Percentiles rank a stretch among this genome's conserved stretches.
Conservation (phyloP, 2,797 vertebrate species). For the Eleutherodactylus coqui region DNA sequence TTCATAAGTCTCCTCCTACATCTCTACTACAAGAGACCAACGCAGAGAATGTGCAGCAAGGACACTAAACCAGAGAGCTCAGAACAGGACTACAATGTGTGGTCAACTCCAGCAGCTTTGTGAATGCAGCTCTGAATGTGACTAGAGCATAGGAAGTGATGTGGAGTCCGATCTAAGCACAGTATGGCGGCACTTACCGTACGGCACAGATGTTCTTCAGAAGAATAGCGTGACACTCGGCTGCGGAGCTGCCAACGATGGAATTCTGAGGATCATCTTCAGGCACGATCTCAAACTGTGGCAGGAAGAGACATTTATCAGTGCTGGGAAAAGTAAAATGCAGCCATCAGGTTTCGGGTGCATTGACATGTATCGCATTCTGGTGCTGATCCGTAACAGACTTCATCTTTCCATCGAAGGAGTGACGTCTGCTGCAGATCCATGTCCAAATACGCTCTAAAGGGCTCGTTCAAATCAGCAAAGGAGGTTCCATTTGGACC, state of each 20-base stretch:
- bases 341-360: neutral
- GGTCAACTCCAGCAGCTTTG: neutral
- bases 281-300: conserved; percentile 89
- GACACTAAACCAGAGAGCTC: too few species aligned
- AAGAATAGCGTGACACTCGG: conserved; percentile 84
- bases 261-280: conserved; percentile 91
- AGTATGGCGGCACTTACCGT: conserved; percentile 72
- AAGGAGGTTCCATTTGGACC: too few species aligned
- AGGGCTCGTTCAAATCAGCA: too few species aligned
- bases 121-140: neutral
- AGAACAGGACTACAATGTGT: neutral
- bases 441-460: too few species aligned
- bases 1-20: too few species aligned
- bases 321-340: neutral
- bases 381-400: too few species aligned
- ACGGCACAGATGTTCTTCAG: conserved; percentile 79
- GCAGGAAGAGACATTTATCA: conserved; percentile 2
- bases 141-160: neutral
- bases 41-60: neutral
- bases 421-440: too few species aligned
- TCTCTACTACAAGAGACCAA: neutral
- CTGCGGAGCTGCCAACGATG: conserved; percentile 80
- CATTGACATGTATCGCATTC: too few species aligned
- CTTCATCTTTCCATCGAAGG: too few species aligned
- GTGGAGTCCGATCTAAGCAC: neutral